phyloP scores from a whole-genome alignment of 2,113 vertebrate species.

The Coreoperca whiteheadi region DNA sequence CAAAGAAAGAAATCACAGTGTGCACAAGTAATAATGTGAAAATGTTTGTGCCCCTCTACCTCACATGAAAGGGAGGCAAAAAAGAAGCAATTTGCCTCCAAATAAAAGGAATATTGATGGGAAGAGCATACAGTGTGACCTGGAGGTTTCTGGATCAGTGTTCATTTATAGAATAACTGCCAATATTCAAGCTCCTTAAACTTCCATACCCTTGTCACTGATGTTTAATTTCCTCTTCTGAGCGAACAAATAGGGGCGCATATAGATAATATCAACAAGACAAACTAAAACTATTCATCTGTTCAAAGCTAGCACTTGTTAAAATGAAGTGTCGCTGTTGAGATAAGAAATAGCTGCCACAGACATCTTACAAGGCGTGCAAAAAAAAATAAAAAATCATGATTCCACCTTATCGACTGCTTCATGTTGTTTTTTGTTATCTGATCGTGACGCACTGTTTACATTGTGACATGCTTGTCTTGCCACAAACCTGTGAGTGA shows the following conservation, averaged over 20 bases:
- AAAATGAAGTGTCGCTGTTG: constrained; percentile 35
- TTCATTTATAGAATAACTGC: constrained; percentile 42
- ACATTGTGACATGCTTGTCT: not conserved
- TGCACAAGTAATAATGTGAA: not conserved
- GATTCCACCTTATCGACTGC: constrained; percentile 36
- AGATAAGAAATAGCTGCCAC: constrained; percentile 40
- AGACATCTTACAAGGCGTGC: constrained; percentile 20
- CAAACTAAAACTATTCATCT: constrained; percentile 54
- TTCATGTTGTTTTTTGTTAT: constrained; percentile 19
- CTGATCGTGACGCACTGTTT: constrained; percentile 12
- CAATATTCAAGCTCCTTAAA: constrained; percentile 36
- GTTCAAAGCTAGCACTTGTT: constrained; percentile 40
- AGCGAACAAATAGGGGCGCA: constrained; percentile 29
- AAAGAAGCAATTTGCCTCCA: constrained; percentile 18
- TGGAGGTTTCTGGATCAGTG: constrained; percentile 7
- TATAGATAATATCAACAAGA: constrained; percentile 47
- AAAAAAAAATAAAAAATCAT: constrained; percentile 41
- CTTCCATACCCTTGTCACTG: constrained; percentile 53
- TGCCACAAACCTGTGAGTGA: not conserved
- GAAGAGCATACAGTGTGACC: constrained; percentile 32
- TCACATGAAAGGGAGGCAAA: not conserved
- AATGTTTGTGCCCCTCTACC: not conserved
- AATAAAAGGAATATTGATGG: constrained; percentile 17
- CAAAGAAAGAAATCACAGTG: constrained; percentile 28
- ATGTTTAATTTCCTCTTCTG: constrained; percentile 51